Conservation (phyloP, 1,140 invertebrate species). For the Portunus trituberculatus region DNA sequence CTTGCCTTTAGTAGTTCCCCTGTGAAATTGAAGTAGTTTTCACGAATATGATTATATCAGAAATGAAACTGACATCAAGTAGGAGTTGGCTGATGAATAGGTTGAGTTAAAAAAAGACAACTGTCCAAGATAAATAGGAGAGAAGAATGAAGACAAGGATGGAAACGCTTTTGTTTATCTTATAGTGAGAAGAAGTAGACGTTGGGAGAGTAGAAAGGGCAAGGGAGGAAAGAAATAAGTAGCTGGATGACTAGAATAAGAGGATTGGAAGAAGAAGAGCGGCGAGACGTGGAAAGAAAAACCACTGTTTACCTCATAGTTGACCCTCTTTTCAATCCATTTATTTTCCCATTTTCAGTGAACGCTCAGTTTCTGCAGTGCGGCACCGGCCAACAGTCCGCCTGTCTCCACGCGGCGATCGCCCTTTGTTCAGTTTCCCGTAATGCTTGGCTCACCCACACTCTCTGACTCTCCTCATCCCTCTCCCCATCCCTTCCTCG, state of each 20-base stretch:
- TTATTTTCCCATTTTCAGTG: conserved; percentile 67
- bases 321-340: conserved; percentile 25
- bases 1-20: too few species aligned
- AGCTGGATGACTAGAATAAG: neutral
- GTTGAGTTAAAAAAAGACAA: too few species aligned
- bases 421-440: neutral
- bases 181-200: too few species aligned
- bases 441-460: neutral
- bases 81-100: too few species aligned
- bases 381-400: conserved; percentile 31
- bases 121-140: too few species aligned
- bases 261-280: neutral
- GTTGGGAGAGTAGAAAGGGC: neutral
- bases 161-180: too few species aligned
- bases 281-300: neutral
- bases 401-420: neutral
- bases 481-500: neutral
- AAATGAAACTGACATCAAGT: too few species aligned
- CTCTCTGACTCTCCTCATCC: neutral
- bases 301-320: conserved; percentile 27
- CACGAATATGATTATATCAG: too few species aligned
- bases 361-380: conserved; percentile 62
- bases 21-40: too few species aligned
- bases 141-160: too few species aligned
- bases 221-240: neutral